Conservation (phyloP, 2,797 vertebrate genomes). For the Rhinophrynus dorsalis region DNA sequence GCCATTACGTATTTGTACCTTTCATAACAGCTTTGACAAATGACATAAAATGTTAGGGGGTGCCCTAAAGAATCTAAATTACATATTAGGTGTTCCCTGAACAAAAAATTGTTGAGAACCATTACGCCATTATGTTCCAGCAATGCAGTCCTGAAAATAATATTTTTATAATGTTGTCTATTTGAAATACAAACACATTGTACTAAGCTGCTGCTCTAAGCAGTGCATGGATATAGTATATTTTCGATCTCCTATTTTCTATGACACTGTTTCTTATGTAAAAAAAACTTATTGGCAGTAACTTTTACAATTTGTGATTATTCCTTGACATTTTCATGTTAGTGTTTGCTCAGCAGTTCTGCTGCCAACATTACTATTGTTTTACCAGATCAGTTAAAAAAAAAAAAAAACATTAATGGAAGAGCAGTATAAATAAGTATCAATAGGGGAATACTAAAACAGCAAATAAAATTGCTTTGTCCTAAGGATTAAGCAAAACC, state of each 20-base stretch:
- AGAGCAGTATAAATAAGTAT: not conserved
- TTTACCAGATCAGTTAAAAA: constrained; percentile 36
- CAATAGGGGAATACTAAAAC: not conserved
- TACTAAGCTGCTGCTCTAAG: not conserved
- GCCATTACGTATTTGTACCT: no score
- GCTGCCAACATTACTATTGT: constrained; percentile 34
- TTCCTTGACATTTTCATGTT: constrained; percentile 30
- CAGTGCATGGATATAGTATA: not conserved
- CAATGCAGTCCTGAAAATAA: not conserved
- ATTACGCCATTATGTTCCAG: no score
- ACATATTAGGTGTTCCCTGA: no score
- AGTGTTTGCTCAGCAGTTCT: constrained; percentile 29
- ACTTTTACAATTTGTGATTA: constrained; percentile 18
- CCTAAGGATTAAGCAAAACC: not conserved
- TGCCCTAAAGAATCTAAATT: no score
- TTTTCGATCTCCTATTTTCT: constrained; percentile 1
- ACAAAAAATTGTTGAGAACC: no score
- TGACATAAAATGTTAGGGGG: no score
- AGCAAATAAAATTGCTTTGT: not conserved
- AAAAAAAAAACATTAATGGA: not conserved
- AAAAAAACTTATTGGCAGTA: constrained; percentile 23
- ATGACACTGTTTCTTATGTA: constrained; percentile 5
- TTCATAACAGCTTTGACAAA: no score
- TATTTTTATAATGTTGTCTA: not conserved
- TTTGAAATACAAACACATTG: not conserved